Base-by-base conservation (phyloP, 2,797 vertebrate genomes). In the Hydrolagus colliei region DNA sequence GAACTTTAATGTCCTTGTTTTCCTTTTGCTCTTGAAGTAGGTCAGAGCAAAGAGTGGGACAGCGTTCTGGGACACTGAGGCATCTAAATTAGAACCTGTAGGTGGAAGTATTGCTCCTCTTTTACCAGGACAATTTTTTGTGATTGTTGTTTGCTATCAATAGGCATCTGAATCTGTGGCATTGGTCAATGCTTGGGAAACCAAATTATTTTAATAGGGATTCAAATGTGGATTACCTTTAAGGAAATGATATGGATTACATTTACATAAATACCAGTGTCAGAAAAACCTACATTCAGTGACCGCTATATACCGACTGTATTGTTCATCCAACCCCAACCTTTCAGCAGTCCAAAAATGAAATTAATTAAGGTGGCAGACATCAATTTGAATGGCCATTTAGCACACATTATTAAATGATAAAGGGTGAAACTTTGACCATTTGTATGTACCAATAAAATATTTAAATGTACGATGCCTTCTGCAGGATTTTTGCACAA, bases 31-130 rank as follows among this genome's bases (percentile, higher is more conserved):
- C 13, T 11, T 63, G 41, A 79, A 79, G 12, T 79, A 22, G 61
- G 11, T 9, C 18, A 79, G 59, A 20, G 41, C 41, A 52, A 52
- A 52, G 41, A 79, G 14, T 63, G 61, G 13, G 8, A 4, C 20
- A 22, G 76, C 10, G 62, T 63, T 79, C 18, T 32, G 32, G 2
- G 63, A 22, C 16, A 22, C 22, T n/a, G 52, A 52, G 77, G 18
- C n/a, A 71, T 20, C 65, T 68, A 35, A 41, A 77, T 4, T 20
- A 52, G 32, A 41, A 67, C 67, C 79, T 84, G 32, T 67, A 84
- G 79, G 32, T 84, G 79, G 65, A 71, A 63, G 67, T 35, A 62
- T 82, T 82, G 79, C 41, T 84, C 65, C 32, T 71, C 35, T 71
- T 1, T 76, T 76, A 18, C 4, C 4, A 84, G 63, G 65, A 11